phyloP scores from a whole-genome alignment of 1,140 invertebrate genomes.

The Acyrthosiphon pisum region DNA sequence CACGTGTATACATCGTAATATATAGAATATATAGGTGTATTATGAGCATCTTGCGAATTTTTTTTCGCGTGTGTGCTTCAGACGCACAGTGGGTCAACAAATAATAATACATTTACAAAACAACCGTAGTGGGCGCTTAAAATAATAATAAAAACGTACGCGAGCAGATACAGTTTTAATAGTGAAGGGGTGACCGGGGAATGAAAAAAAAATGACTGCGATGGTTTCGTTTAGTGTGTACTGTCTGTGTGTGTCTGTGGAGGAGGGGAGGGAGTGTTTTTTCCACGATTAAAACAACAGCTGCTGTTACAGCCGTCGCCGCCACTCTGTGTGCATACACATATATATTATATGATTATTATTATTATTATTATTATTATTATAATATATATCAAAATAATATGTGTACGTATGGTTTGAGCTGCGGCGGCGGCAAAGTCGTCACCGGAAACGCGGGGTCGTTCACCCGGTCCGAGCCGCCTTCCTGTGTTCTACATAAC shows the following conservation, averaged over 20 bases:
- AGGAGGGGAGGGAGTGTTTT: background rate
- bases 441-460: slow-evolving; percentile 53
- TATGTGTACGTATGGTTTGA: slow-evolving; percentile 12
- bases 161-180: slow-evolving; percentile 18
- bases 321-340: background rate
- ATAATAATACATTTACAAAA: background rate
- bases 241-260: too few species aligned
- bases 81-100: background rate
- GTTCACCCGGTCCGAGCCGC: slow-evolving; percentile 52
- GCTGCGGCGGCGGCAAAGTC: slow-evolving; percentile 47
- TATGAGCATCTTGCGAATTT: background rate
- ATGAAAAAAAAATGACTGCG: background rate
- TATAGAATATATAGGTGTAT: background rate
- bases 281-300: slow-evolving; percentile 49
- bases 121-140: background rate
- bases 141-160: background rate
- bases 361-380: background rate
- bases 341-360: background rate
- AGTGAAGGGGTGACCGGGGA: background rate
- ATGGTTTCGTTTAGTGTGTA: background rate
- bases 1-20: background rate
- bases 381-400: background rate
- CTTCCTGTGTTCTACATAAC: slow-evolving; percentile 55
- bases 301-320: slow-evolving; percentile 23
- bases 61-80: background rate